Evolutionary conservation across 2,113 vertebrate genomes (phyloP).

Genomic region (Cepphus grylle): DNA sequence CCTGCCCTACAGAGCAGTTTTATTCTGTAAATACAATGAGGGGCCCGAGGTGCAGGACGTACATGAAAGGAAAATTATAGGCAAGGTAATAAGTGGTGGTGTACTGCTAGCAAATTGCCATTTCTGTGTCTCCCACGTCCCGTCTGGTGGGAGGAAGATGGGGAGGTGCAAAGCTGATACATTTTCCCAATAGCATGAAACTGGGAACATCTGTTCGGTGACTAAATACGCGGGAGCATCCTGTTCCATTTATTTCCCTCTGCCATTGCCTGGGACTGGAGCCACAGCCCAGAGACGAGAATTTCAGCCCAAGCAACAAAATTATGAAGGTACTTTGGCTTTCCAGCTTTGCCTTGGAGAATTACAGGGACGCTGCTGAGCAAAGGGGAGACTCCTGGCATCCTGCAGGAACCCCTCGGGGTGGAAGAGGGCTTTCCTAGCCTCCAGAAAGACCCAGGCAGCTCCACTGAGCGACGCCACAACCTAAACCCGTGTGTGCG

Average conservation of each 20-base stretch:
- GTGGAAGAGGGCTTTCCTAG: background rate
- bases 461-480: background rate
- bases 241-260: background rate
- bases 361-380: background rate
- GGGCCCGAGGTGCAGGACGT: background rate
- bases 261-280: background rate
- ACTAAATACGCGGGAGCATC: background rate
- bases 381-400: background rate
- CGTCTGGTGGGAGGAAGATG: background rate
- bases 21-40: background rate
- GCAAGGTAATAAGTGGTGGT: background rate
- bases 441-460: background rate
- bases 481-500: fast-evolving
- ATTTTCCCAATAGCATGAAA: background rate
- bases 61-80: background rate
- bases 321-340: background rate
- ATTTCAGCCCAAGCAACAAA: background rate
- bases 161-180: fast-evolving
- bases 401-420: background rate
- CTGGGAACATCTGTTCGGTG: background rate
- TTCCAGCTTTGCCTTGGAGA: background rate
- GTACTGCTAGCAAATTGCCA: background rate
- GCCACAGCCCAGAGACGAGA: background rate
- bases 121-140: fast-evolving
- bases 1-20: background rate